Conservation (phyloP, 2,113 vertebrate genomes). For the Calonectris borealis region DNA sequence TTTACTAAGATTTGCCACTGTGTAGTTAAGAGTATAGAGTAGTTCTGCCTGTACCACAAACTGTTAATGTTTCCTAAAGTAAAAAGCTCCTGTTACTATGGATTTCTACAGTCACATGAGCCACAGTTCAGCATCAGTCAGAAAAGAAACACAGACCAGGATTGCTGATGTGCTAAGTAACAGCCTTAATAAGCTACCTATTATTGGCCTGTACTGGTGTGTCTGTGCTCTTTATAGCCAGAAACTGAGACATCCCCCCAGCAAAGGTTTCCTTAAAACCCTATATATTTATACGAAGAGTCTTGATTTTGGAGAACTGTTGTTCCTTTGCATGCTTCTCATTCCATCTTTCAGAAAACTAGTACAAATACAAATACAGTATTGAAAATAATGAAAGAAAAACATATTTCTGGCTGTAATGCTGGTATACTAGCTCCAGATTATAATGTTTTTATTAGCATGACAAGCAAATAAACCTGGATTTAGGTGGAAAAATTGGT, state of each 20-base stretch:
- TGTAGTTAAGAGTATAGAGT: background rate
- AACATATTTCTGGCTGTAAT: background rate
- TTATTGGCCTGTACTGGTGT: background rate
- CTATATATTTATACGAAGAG: background rate
- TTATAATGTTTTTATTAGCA: background rate
- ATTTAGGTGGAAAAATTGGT: background rate
- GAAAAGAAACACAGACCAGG: fast-evolving
- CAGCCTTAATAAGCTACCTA: background rate
- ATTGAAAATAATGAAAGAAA: background rate
- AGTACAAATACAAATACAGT: background rate
- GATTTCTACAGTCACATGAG: background rate
- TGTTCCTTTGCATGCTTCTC: background rate
- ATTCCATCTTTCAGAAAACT: background rate
- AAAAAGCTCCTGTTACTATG: background rate
- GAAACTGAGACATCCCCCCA: background rate
- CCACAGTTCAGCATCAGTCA: background rate
- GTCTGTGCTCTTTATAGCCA: background rate
- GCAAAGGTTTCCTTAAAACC: background rate
- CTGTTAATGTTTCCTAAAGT: background rate
- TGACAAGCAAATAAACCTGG: background rate
- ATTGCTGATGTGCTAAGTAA: background rate
- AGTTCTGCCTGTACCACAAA: background rate
- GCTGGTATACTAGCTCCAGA: background rate
- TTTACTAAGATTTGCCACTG: background rate
- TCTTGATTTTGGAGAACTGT: background rate